Evolutionary conservation across 2,888 invertebrate genomes (phyloP), one percentile per base, ranked within the genome.

Genomic region (Conchocele bisecta): DNA sequence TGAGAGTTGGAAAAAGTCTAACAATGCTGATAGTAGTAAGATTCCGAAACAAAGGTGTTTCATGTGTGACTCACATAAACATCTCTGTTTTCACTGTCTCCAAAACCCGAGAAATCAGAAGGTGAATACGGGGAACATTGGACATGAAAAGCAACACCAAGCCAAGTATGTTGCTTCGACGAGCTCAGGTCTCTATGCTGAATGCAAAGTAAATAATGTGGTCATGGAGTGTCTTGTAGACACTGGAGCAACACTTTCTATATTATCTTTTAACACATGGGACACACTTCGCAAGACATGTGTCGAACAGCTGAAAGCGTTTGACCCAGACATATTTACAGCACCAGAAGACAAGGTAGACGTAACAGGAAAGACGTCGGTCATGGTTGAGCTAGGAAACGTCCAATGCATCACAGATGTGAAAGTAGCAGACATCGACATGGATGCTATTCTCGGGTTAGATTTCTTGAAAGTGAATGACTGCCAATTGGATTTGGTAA

Each of bases 211-310:
- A 3, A 50, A 50, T 28, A 50, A 9, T 9, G 17, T 28, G n/a
- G 9, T n/a, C n/a, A 28, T 31, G 9, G 50, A 50, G 28, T 50
- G 26, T 50, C 20, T 50, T n/a, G 50, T 50, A 28, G 50, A 50
- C 29, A 50, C 50, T 11, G 50, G 50, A 17, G 50, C 50, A 6
- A 50, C 50, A 13, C 9, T 50, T 11, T 50, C 50, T 5, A 28
- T 50, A 50, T 9, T 50, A 5, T 28, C 50, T 2, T n/a, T 28
- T 17, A 50, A 29, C 9, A 31, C 29, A 9, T 50, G 50, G 50
- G 50, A 50, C 31, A 28, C 15, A 3, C 4, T 50, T 2, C 28
- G 29, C 17, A 13, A 50, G 4, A 7, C 6, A 5, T n/a, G n/a
- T n/a, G 17, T 6, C 17, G n/a, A 17, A 3, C n/a, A 6, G 6